Evolutionary conservation across 2,888 invertebrate genomes (phyloP).

Genomic region (Dasypolia templi): DNA sequence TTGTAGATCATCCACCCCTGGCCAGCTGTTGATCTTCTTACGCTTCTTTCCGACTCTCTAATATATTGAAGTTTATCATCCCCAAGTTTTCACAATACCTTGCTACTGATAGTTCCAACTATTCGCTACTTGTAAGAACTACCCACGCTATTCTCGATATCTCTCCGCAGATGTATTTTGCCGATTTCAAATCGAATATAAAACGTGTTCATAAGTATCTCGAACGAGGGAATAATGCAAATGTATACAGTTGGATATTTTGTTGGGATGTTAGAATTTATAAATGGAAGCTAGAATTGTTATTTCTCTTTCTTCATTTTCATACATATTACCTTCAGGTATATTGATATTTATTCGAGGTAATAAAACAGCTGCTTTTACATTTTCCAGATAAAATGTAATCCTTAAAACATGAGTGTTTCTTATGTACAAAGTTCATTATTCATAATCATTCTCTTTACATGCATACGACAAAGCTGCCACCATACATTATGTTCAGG

Average conservation of each 20-base stretch:
- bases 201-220: slow-evolving; percentile 32
- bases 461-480: slow-evolving; percentile 18
- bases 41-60: not conserved
- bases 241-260: slow-evolving; percentile 25
- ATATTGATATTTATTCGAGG: not conserved
- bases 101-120: not conserved
- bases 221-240: slow-evolving; percentile 28
- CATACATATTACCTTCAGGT: not conserved
- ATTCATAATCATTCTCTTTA: slow-evolving; percentile 37
- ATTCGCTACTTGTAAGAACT: slow-evolving; percentile 2
- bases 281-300: slow-evolving; percentile 14
- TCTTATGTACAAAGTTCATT: slow-evolving; percentile 26
- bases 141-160: slow-evolving; percentile 34
- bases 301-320: not conserved
- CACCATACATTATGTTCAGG: slow-evolving; percentile 39
- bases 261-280: slow-evolving; percentile 12
- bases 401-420: not conserved
- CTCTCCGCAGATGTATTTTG: slow-evolving; percentile 35
- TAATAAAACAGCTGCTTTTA: not conserved
- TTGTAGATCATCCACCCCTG: not conserved
- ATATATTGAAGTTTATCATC: not conserved
- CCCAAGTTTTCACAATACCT: not conserved
- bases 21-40: not conserved
- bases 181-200: slow-evolving; percentile 49
- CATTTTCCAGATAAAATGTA: not conserved